phyloP scores from a whole-genome alignment of 2,797 vertebrate genomes.

The Paratrypauchen microcephalus region DNA sequence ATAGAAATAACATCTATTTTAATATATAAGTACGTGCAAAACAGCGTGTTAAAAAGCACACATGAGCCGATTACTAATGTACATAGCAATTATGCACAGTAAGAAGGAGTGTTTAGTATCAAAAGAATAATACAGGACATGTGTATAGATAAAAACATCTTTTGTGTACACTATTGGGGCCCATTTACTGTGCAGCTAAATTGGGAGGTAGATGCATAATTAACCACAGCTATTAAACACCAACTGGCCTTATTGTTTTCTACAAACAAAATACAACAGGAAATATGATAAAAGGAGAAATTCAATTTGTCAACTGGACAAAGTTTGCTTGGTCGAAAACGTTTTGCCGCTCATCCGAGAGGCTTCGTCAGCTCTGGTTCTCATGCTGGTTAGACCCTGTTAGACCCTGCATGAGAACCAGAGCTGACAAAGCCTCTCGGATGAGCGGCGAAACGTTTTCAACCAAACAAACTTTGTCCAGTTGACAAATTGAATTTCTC shows the following conservation, averaged over 20 bases:
- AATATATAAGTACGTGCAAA: neutral
- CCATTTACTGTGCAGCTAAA: neutral
- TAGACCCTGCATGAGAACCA: no score
- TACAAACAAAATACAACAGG: neutral
- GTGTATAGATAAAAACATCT: neutral
- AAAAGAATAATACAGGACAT: neutral
- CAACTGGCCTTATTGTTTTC: slow-evolving; percentile 27
- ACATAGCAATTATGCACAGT: neutral
- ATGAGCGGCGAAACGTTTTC: no score
- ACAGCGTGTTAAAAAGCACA: neutral
- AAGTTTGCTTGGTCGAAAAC: no score
- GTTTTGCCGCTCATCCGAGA: no score
- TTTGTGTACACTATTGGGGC: neutral
- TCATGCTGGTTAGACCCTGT: no score
- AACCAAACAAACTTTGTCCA: no score
- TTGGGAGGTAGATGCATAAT: slow-evolving; percentile 48
- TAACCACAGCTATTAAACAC: slow-evolving; percentile 54
- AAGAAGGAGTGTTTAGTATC: neutral
- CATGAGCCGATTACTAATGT: no score
- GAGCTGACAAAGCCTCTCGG: no score
- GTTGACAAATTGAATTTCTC: no score
- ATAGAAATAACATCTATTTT: neutral
- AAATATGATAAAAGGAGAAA: no score
- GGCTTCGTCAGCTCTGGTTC: no score
- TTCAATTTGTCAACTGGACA: no score